Base-by-base conservation (phyloP, 2,888 invertebrate genomes). In the Caenorhabditis virilis region DNA sequence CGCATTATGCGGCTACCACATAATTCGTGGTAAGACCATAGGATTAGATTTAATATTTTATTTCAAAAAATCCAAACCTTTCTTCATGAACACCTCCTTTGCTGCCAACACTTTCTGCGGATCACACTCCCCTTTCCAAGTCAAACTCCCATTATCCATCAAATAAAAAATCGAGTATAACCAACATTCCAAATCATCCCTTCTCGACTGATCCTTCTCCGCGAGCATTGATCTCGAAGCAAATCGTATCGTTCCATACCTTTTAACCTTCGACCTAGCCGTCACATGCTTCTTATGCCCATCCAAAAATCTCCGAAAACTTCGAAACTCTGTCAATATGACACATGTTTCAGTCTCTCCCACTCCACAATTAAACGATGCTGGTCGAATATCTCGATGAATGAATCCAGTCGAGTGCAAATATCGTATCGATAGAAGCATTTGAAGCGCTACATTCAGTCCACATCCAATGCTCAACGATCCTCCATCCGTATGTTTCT, bases 131-230 rank as follows among this genome's bases (percentile, higher is more conserved):
- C 22, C 38, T 35, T 36, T 46, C 53, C 53, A 53, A 3, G 7
- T 1, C 1, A 45, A 4, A 13, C 36, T n/a, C 2, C 22, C 18
- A 4, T 6, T 20, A 30, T 53, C 53, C 26, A 53, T 35, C 15
- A 53, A 23, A 27, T 33, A 38, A 35, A 45, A 53, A 7, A 45
- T 36, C 23, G 39, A 43, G 39, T 61, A 61, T 18, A 54, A 30
- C 60, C 60, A 61, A 1, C 36, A 25, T 27, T 54, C 60, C 26
- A 61, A n/a, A 16, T 61, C 60, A 7, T 52, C 53, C 20, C 39
- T 43, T 13, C 33, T n/a, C 20, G 20, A 15, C 16, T 50, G 50
- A 26, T 53, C 43, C 2, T 35, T 16, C n/a, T 38, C 25, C 4
- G 15, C 15, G 11, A 26, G 45, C 15, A 1, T 13, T 4, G 33